These are phyloP conservation scores for Drosophila peninsularis DNA, from an alignment of 2,888 invertebrate genomes.

Conservation along the genomic window DNA sequence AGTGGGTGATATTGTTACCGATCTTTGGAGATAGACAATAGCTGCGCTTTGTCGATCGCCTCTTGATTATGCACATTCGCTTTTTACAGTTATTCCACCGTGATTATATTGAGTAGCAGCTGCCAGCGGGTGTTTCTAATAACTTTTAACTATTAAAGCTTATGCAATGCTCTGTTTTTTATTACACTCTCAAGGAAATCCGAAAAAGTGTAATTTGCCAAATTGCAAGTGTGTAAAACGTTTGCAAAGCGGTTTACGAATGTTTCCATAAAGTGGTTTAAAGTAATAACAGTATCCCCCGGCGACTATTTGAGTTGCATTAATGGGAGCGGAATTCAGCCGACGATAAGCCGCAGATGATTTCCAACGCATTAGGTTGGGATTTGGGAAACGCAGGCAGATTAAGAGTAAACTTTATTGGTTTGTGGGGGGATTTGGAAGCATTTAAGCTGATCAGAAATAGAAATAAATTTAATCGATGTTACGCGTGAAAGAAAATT, in stretches of 20 bases:
- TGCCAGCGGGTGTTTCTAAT: conserved; percentile 14
- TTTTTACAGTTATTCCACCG: not conserved
- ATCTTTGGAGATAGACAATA: conserved; percentile 20
- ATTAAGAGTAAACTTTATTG: not conserved
- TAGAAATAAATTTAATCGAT: not conserved
- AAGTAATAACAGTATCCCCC: conserved; percentile 1
- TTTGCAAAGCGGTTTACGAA: conserved; percentile 1
- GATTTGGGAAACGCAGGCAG: not conserved
- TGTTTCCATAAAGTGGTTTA: conserved; percentile 1
- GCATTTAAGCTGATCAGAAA: not conserved
- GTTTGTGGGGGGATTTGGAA: not conserved
- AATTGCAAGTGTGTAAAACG: conserved; percentile 21
- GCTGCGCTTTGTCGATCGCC: conserved; percentile 23
- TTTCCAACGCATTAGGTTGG: not conserved
- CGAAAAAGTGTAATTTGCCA: conserved; percentile 8
- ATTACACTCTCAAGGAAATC: conserved; percentile 12
- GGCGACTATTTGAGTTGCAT: not conserved
- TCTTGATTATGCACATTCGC: conserved; percentile 6
- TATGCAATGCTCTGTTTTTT: conserved; percentile 14
- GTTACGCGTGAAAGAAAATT: not conserved
- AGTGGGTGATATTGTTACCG: conserved; percentile 48
- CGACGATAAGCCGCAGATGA: not conserved
- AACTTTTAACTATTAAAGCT: conserved; percentile 2
- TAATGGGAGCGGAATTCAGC: not conserved
- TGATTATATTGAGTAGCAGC: not conserved